A percentile compares a stretch with the other conserved stretches of the same genome.
Conservation (phyloP, 2,113 vertebrate species). For the Carassius gibelio region DNA sequence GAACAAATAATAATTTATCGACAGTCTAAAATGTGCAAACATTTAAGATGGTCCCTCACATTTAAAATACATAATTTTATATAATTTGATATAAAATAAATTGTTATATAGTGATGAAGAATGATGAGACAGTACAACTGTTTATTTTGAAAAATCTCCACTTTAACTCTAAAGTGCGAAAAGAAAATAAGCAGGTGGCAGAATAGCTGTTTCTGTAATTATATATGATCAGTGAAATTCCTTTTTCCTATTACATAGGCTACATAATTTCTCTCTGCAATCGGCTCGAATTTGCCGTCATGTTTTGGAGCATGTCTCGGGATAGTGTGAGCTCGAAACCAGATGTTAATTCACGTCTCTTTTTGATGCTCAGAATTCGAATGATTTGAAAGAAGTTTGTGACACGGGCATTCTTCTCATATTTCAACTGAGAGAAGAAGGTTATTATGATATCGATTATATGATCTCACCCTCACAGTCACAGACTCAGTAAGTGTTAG, state of each 20-base stretch:
- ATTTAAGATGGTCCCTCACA: neutral
- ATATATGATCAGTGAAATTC: neutral
- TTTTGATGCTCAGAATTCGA: neutral
- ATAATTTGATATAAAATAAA: neutral
- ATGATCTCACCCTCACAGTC: neutral
- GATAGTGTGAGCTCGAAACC: neutral
- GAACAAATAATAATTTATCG: neutral
- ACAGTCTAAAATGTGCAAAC: neutral
- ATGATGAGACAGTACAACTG: neutral
- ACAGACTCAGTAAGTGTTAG: conserved; percentile 13
- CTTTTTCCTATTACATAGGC: neutral
- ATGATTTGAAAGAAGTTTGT: neutral
- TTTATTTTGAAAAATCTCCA: neutral
- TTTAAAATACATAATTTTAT: neutral
- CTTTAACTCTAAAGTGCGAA: neutral
- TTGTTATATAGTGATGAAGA: neutral
- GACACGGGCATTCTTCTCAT: conserved; percentile 11
- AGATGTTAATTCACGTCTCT: conserved; percentile 31
- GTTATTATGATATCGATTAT: neutral
- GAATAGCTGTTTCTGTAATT: neutral
- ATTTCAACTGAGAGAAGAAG: conserved; percentile 13
- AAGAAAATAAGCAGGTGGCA: neutral
- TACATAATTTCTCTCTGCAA: neutral
- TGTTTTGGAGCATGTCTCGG: neutral
- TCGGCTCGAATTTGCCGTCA: neutral